Percentiles rank a stretch among this genome's conserved stretches.
Conservation (phyloP, 2,888 invertebrate species). For the Gibbula magus region DNA sequence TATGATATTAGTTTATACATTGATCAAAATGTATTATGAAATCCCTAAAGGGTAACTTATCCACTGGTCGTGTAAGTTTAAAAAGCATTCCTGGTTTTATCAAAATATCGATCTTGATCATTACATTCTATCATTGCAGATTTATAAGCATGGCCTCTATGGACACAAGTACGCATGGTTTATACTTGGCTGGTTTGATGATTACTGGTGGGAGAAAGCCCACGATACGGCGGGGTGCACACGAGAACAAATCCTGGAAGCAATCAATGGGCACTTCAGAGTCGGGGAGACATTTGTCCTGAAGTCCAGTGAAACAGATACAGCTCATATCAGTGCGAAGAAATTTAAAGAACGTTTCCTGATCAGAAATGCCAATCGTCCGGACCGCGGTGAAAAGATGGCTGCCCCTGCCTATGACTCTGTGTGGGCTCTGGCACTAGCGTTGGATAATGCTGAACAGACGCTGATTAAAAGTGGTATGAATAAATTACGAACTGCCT, state of each 20-base stretch:
- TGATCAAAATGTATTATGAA: too few relatives aligned
- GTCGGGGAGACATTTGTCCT: slow-evolving; percentile 14
- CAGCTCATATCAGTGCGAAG: background rate
- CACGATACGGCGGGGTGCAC: slow-evolving; percentile 5
- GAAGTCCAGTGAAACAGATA: background rate
- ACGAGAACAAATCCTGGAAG: background rate
- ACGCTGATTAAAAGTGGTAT: background rate
- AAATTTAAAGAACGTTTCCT: background rate
- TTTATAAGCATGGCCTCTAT: slow-evolving; percentile 17
- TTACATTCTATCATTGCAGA: background rate
- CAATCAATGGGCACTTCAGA: slow-evolving; percentile 12
- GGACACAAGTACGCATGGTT: slow-evolving; percentile 16
- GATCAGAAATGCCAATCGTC: background rate
- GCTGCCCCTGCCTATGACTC: slow-evolving; percentile 12
- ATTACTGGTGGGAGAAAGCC: slow-evolving; percentile 5
- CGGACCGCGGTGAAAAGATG: background rate
- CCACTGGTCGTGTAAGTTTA: too few relatives aligned
- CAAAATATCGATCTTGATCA: background rate
- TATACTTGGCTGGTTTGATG: slow-evolving; percentile 17
- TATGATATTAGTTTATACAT: too few relatives aligned
- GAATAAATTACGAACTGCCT: too few relatives aligned
- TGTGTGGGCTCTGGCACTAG: slow-evolving; percentile 9
- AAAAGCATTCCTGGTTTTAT: background rate
- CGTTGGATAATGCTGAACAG: slow-evolving; percentile 6
- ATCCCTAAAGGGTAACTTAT: too few relatives aligned